Evolutionary conservation across 2,888 invertebrate genomes (phyloP).

Genomic region (Drosophila hamatofila): DNA sequence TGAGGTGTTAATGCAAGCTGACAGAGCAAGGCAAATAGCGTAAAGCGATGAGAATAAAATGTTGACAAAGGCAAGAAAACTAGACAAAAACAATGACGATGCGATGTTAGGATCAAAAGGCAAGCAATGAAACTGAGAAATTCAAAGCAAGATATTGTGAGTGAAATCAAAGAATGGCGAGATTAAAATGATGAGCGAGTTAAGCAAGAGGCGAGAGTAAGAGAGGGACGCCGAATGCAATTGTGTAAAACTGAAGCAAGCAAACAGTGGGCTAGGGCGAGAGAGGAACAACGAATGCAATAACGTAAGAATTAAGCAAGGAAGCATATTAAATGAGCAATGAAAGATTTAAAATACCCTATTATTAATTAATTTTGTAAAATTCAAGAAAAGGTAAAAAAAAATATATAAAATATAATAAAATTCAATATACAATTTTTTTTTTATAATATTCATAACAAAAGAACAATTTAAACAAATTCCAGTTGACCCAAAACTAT

Average conservation of each 20-base stretch:
- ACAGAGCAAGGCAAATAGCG: slow-evolving; percentile 3
- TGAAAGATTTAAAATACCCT: too few relatives aligned
- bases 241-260: background rate
- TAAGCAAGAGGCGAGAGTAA: background rate
- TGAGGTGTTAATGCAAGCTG: slow-evolving; percentile 12
- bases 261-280: background rate
- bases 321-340: background rate
- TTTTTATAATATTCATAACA: background rate
- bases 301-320: background rate
- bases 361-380: too few relatives aligned
- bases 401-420: too few relatives aligned
- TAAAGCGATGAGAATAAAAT: background rate
- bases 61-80: background rate
- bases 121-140: background rate
- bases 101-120: background rate
- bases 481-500: slow-evolving; percentile 14
- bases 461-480: background rate
- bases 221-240: too few relatives aligned
- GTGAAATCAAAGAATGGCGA: background rate
- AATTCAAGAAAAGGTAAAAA: too few relatives aligned
- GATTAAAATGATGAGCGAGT: background rate
- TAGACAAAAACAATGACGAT: background rate
- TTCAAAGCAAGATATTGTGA: too few relatives aligned
- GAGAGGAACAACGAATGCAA: too few relatives aligned
- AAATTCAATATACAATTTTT: background rate